Evolutionary conservation across 2,797 vertebrate species (phyloP).

Genomic region (Clarias laeviceps): DNA sequence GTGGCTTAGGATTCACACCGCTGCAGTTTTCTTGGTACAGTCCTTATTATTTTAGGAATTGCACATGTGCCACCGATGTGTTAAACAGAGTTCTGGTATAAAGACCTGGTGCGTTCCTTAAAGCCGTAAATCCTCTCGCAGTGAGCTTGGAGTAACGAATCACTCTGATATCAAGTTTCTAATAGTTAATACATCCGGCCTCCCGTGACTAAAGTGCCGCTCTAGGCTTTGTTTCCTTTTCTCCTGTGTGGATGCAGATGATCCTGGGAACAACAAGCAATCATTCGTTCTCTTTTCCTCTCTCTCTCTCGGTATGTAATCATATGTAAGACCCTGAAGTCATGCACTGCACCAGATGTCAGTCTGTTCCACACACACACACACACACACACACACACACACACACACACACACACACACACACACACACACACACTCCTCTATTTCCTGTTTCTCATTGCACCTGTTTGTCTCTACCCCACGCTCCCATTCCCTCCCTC

Average conservation of each 20-base stretch:
- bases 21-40: not conserved
- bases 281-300: not conserved
- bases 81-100: not conserved
- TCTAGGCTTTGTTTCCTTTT: not conserved
- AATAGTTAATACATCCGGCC: constrained; percentile 2
- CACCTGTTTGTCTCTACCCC: constrained; percentile 26
- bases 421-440: not conserved
- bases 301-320: not conserved
- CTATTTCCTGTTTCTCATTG: not conserved
- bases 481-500: too few relatives aligned
- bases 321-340: constrained; percentile 17
- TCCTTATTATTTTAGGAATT: not conserved
- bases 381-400: not conserved
- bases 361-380: not conserved
- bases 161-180: constrained; percentile 6
- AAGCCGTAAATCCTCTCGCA: not conserved
- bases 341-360: constrained; percentile 31
- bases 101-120: not conserved
- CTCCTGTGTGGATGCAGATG: not conserved
- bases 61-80: not conserved
- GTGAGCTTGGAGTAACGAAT: not conserved
- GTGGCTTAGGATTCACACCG: not conserved
- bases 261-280: not conserved
- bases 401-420: not conserved
- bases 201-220: not conserved